A percentile compares a stretch with the other conserved stretches of the same genome.
phyloP scores from a whole-genome alignment of 2,113 vertebrate species.

The Scomber colias region DNA sequence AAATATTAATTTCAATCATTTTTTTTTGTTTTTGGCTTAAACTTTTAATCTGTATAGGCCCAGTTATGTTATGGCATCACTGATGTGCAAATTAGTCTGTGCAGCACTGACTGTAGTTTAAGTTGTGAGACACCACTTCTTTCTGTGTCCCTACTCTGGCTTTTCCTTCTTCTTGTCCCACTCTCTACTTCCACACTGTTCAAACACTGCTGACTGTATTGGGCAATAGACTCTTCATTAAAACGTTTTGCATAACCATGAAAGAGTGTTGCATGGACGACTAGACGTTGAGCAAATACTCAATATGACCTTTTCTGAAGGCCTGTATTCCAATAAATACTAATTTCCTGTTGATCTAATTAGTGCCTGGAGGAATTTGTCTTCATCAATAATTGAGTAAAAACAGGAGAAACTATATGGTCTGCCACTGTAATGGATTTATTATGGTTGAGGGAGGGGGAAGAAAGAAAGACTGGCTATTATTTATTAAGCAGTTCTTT shows the following conservation, averaged over 20 bases:
- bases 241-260: slow-evolving; percentile 59
- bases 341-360: slow-evolving; percentile 82
- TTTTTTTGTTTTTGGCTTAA: no score
- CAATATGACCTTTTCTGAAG: slow-evolving; percentile 77
- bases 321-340: slow-evolving; percentile 78
- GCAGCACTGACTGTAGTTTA: background rate
- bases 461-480: slow-evolving; percentile 41
- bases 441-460: slow-evolving; percentile 47
- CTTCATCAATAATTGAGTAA: slow-evolving; percentile 81
- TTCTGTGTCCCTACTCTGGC: background rate
- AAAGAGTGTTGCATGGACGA: slow-evolving; percentile 59
- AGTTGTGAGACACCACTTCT: background rate
- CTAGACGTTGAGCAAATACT: slow-evolving; percentile 74
- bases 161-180: background rate
- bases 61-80: no score
- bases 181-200: background rate
- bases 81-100: no score
- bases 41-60: no score
- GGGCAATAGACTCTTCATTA: slow-evolving; percentile 62
- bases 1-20: no score
- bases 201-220: slow-evolving; percentile 52
- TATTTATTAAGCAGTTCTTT: slow-evolving; percentile 78
- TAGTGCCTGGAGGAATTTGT: slow-evolving; percentile 75
- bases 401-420: slow-evolving; percentile 63
- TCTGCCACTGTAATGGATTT: slow-evolving; percentile 75